These are phyloP conservation scores for Eulacestoma nigropectus DNA, from an alignment of 2,113 vertebrate species.

Conservation along the genomic window DNA sequence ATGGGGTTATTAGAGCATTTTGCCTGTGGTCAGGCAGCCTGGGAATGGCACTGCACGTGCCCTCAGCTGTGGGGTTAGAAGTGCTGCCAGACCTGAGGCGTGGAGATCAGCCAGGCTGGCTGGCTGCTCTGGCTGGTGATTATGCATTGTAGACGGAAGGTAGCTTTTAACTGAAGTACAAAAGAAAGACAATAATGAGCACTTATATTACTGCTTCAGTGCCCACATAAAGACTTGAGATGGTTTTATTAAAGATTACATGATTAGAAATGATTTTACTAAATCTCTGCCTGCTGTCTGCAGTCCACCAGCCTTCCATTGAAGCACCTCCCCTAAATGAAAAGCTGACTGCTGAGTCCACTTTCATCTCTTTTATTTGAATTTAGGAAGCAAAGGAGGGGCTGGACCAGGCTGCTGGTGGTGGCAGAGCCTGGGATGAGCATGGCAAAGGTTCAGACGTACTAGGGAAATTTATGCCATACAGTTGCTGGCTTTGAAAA, in stretches of 20 bases:
- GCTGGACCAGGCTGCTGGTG: not conserved
- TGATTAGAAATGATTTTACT: constrained; percentile 18
- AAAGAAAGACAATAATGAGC: constrained; percentile 23
- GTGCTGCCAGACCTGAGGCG: not conserved
- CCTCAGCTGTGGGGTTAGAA: not conserved
- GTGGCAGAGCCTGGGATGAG: not conserved
- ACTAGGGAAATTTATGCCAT: not conserved
- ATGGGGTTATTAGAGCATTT: not conserved
- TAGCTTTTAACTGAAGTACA: constrained; percentile 45
- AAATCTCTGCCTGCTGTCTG: not conserved
- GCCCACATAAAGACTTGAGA: not conserved
- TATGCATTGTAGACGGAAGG: not conserved
- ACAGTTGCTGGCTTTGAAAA: not conserved
- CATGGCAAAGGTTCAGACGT: not conserved
- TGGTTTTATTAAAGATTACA: constrained; percentile 9
- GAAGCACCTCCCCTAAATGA: not conserved
- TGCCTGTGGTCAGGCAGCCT: not conserved
- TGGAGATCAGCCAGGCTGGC: not conserved
- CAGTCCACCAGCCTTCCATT: not conserved
- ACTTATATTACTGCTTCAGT: not conserved
- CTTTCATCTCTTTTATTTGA: constrained; percentile 13
- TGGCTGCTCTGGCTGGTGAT: constrained; percentile 14
- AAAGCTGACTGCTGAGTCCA: not conserved
- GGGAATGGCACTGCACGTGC: not conserved
- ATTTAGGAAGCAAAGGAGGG: not conserved